Evolutionary conservation across 2,888 invertebrate genomes (phyloP), one percentile per base, ranked within the genome.

Genomic region (Mesorhabditis sp.): DNA sequence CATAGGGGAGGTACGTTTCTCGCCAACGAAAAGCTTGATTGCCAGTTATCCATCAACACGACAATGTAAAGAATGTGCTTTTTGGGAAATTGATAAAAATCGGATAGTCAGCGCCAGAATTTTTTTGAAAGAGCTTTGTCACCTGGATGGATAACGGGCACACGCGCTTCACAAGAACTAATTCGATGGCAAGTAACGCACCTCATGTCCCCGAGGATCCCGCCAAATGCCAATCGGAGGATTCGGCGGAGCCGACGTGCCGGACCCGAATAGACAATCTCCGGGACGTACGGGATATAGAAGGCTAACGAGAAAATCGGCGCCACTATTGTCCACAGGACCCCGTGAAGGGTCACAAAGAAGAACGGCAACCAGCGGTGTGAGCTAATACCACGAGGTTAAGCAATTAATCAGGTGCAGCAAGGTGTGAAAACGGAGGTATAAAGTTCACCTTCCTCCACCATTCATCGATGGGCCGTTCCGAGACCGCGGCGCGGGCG

Each of bases 21-120:
- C 58, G n/a, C 58, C 58, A 50, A 50, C 10, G n/a, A 13, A 13
- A 13, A 50, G 7, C n/a, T 50, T 50, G 58, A 50, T 13, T 13
- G 58, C 58, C 58, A 13, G 58, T 50, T 50, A 50, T 67, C 72
- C 72, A 65, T 65, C 68, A 63, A 67, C 67, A 58, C 28, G 28
- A 28, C 28, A 28, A 28, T 28, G 28, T 28, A 28, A 28, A 28
- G 28, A 28, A 28, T 28, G 28, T 28, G 28, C 28, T 28, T 28
- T 28, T 28, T 28, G 28, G 28, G 28, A 28, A 28, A 28, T 28
- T 28, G 28, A 28, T 28, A 28, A 28, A 28, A 28, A 28, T 28
- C 28, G 28, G 7, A 50, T 50, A 50, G n/a, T 10, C n/a, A 50
- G 7, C 58, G 58, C 7, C 7, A 50, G 58, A 50, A 13, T 50